Evolutionary conservation across 2,113 vertebrate species (phyloP).

Genomic region (Cavia porcellus): DNA sequence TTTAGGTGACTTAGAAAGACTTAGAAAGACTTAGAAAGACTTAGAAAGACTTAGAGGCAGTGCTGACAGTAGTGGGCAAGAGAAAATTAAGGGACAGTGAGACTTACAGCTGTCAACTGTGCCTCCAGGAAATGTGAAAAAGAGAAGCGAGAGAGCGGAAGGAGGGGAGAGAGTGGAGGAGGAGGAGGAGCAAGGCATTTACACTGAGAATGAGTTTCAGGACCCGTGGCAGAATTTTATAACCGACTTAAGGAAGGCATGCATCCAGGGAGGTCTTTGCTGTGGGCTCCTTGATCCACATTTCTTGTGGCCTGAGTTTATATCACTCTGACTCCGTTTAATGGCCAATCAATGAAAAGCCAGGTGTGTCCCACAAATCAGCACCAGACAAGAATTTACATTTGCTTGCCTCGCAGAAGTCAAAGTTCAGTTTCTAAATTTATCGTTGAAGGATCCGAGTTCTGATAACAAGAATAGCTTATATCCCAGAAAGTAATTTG

Average conservation of each 20-base stretch:
- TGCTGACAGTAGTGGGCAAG: not conserved
- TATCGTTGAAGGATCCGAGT: constrained; percentile 75
- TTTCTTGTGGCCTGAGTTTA: constrained; percentile 67
- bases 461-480: constrained; percentile 76
- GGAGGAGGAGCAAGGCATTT: not conserved
- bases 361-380: constrained; percentile 83
- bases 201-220: constrained; percentile 54
- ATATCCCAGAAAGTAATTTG: constrained; percentile 77
- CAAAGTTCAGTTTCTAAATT: constrained; percentile 85
- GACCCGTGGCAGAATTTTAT: constrained; percentile 61
- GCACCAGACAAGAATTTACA: constrained; percentile 65
- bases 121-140: not conserved
- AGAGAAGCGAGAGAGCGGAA: not conserved
- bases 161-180: not conserved
- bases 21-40: too few species aligned
- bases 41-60: too few species aligned
- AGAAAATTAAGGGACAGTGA: not conserved
- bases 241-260: constrained; percentile 69
- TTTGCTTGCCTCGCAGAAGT: constrained; percentile 76
- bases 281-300: constrained; percentile 76
- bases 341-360: constrained; percentile 84
- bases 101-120: not conserved
- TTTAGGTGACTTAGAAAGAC: constrained; percentile 5
- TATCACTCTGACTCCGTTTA: constrained; percentile 76
- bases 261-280: constrained; percentile 74